Base-by-base conservation (phyloP, 2,113 vertebrate genomes). In the Leucosticte australis region DNA sequence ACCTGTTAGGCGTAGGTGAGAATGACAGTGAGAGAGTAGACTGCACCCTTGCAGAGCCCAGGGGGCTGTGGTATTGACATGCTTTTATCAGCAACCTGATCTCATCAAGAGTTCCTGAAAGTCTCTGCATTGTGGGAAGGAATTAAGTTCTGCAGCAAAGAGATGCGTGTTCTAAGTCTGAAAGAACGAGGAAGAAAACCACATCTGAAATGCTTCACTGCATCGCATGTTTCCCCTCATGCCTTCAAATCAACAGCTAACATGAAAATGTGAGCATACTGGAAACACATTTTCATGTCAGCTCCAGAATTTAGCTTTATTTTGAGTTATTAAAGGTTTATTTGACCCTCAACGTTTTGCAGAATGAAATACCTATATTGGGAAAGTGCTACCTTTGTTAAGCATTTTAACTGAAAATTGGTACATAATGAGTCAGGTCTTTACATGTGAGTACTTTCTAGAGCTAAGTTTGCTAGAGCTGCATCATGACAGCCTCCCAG, bases 61-160 rank as follows among this genome's bases (percentile, higher is more conserved):
- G 82, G 53, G 62, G 78, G 55, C 62, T 95, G 82, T 90, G 82
- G 82, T 46, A 90, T 73, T 82, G 65, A 37, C 44, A n/a, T 12
- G 20, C 4, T 82, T 75, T 96, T 90, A 91, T 93, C 94, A 85
- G 22, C 62, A 93, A 77, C 55, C 4, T 63, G 37, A 74, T 92
- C 94, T 92, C 20, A 6, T 86, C 46, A 90, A 74, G 88, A 74
- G 90, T 83, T 94, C 92, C 85, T 96, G 85, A 74, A 96, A 93
- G 83, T 92, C 67, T 87, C 65, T 94, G 37, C 65, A 19, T 59
- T 79, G 35, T 44, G 50, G 50, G 78, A 80, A 88, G 67, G 82
- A 76, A 80, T 71, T 52, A 55, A 89, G 3, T 42, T 91, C 59
- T 90, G 33, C 41, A 73, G 60, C 82, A 89, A 13, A 77, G 46